phyloP scores from a whole-genome alignment of 2,113 vertebrate species.

The Saimiri boliviensis region DNA sequence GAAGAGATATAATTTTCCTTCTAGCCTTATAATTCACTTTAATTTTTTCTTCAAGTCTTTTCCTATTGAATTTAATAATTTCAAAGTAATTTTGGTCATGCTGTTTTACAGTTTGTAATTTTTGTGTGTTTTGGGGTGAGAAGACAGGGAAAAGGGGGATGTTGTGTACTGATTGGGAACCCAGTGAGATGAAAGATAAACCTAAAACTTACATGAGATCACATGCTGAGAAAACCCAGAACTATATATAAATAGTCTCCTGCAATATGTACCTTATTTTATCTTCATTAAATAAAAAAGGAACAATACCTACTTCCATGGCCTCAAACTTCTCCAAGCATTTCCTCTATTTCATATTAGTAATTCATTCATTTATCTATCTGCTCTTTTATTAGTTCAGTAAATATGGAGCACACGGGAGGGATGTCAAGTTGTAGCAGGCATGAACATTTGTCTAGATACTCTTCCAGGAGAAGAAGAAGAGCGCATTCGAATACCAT shows the following conservation, averaged over 20 bases:
- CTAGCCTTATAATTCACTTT: neutral
- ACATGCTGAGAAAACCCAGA: neutral
- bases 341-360: neutral
- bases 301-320: neutral
- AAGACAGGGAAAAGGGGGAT: neutral
- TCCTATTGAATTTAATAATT: constrained; percentile 6
- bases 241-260: neutral
- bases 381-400: neutral
- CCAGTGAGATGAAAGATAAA: neutral
- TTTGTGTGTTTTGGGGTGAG: neutral
- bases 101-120: neutral
- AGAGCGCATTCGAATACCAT: neutral
- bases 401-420: neutral
- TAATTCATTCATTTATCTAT: neutral
- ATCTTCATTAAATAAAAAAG: neutral
- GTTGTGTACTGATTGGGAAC: neutral
- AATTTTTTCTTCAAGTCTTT: neutral
- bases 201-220: neutral
- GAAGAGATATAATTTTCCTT: neutral
- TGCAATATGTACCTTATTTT: neutral
- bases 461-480: neutral
- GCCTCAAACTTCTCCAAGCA: neutral
- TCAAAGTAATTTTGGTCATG: neutral
- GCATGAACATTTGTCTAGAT: neutral
- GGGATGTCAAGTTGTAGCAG: neutral